Conservation (phyloP, 2,113 vertebrate genomes). For the Dipodomys spectabilis region DNA sequence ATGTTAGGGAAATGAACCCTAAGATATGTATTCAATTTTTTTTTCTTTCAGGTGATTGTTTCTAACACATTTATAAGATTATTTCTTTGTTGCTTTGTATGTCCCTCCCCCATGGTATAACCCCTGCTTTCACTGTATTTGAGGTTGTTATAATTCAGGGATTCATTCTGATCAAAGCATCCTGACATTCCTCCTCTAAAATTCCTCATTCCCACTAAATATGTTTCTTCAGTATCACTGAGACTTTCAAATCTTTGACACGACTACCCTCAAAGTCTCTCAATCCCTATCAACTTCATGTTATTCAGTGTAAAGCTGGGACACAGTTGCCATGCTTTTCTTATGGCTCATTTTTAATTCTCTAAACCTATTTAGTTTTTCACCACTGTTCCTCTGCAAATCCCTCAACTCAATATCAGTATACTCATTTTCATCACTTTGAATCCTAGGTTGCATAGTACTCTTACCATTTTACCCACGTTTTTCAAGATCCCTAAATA, state of each 20-base stretch:
- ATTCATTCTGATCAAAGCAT: background rate
- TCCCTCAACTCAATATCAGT: background rate
- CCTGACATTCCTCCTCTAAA: background rate
- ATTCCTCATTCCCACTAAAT: background rate
- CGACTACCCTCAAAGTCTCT: background rate
- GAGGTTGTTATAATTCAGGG: too few relatives aligned
- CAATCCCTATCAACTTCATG: background rate
- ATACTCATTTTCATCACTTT: slow-evolving; percentile 22
- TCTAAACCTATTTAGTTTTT: background rate
- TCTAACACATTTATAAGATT: too few relatives aligned
- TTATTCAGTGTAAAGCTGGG: background rate
- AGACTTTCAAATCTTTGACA: background rate
- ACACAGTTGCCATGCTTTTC: background rate
- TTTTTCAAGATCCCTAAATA: background rate
- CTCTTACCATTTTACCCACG: background rate
- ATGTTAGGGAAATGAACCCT: too few relatives aligned
- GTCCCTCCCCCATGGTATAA: too few relatives aligned
- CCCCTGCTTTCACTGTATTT: too few relatives aligned
- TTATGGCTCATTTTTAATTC: slow-evolving; percentile 2
- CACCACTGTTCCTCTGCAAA: background rate
- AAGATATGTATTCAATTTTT: too few relatives aligned
- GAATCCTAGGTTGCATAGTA: background rate
- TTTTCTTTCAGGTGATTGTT: too few relatives aligned
- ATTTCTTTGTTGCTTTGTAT: too few relatives aligned
- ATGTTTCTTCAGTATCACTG: slow-evolving; percentile 31